A percentile compares a stretch with the other conserved stretches of the same genome.
Conservation (phyloP, 2,797 vertebrate genomes). For the Euphonia xanthogaster region DNA sequence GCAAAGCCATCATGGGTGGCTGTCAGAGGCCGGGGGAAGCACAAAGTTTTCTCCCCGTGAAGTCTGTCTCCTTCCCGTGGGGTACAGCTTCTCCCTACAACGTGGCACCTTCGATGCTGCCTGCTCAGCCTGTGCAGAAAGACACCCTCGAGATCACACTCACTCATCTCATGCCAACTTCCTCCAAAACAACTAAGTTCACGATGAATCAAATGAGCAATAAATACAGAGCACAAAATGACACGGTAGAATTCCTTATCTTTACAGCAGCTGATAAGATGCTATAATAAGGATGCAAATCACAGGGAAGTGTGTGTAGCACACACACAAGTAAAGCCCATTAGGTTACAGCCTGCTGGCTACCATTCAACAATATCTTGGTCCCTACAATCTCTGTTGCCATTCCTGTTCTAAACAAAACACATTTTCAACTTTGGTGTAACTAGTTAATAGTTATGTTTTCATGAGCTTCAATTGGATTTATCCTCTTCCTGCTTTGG, state of each 20-base stretch:
- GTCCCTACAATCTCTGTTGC: neutral
- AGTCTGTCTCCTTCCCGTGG: neutral
- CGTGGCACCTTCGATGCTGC: rapidly evolving
- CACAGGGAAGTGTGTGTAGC: neutral
- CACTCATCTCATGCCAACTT: neutral
- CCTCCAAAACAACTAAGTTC: neutral
- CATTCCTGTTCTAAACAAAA: neutral
- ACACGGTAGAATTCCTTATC: constrained; percentile 30
- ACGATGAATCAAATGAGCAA: neutral
- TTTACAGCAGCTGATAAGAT: constrained; percentile 36
- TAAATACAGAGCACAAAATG: neutral
- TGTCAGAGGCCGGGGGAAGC: neutral
- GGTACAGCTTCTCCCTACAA: neutral
- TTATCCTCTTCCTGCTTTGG: neutral
- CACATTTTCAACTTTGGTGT: neutral
- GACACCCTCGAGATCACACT: neutral
- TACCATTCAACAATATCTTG: neutral
- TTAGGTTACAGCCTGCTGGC: neutral
- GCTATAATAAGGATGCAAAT: constrained; percentile 32
- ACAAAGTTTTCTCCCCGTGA: no score
- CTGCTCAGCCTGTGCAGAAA: neutral
- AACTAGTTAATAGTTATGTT: neutral
- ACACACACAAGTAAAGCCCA: neutral
- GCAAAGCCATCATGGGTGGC: neutral
- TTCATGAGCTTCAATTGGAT: neutral